A percentile compares a stretch with the other conserved stretches of the same genome.
phyloP scores from a whole-genome alignment of 2,888 invertebrate genomes.

The Microplitis deprimator region DNA sequence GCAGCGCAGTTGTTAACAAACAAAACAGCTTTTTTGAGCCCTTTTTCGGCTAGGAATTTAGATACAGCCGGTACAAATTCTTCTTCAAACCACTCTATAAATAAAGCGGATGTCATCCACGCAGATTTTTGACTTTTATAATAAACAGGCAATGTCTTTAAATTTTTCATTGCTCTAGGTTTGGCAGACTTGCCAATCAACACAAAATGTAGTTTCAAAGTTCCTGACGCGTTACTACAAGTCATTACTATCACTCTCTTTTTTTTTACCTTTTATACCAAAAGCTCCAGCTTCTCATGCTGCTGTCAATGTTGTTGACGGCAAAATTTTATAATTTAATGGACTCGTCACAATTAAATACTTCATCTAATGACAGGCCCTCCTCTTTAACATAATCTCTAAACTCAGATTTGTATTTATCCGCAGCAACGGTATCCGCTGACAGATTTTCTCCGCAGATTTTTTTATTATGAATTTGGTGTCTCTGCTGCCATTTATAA shows the following conservation, averaged over 20 bases:
- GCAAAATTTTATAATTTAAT: conserved; percentile 16
- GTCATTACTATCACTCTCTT: conserved; percentile 13
- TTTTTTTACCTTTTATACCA: conserved; percentile 3
- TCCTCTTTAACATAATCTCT: background rate
- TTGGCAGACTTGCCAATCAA: conserved; percentile 52
- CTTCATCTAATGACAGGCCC: conserved; percentile 18
- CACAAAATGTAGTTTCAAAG: conserved; percentile 46
- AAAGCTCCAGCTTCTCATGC: background rate
- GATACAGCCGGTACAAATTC: conserved; percentile 19
- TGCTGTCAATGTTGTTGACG: background rate
- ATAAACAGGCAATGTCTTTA: conserved; percentile 45
- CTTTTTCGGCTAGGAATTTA: conserved; percentile 14
- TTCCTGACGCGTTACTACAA: conserved; percentile 48
- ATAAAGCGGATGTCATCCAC: conserved; percentile 41
- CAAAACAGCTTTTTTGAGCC: conserved; percentile 17
- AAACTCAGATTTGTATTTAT: conserved; percentile 16
- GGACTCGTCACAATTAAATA: conserved; percentile 8
- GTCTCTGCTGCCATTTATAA: background rate
- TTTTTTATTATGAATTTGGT: background rate
- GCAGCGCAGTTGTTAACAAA: conserved; percentile 20
- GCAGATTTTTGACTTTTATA: conserved; percentile 44
- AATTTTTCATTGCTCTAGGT: conserved; percentile 47
- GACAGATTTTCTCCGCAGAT: conserved; percentile 8
- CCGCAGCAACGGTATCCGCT: background rate
- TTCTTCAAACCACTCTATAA: conserved; percentile 19